A percentile compares a stretch with the other conserved stretches of the same genome.
Conservation (phyloP, 92 coral and sea anemone genomes). For the Chrysogorgia sp. region DNA sequence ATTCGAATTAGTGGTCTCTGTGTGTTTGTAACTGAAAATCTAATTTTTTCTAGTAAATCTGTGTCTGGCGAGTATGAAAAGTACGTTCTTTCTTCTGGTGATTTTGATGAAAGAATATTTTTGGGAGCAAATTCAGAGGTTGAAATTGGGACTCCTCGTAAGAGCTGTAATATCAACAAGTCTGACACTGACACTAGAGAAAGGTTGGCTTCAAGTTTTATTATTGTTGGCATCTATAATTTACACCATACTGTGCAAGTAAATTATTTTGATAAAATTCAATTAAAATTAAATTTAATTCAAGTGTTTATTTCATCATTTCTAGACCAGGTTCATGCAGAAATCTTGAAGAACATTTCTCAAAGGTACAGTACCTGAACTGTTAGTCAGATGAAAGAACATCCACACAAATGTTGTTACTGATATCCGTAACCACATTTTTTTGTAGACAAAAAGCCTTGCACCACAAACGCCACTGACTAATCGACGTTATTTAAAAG, state of each 20-base stretch:
- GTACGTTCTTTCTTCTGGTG: constrained; percentile 95
- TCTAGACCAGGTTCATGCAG: constrained; percentile 73
- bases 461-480: constrained; percentile 96
- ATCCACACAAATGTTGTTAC: background rate
- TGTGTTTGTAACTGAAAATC: background rate
- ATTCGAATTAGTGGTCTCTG: background rate
- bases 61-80: constrained; percentile 82
- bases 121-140: constrained; percentile 86
- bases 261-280: no score
- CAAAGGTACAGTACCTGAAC: constrained; percentile 62
- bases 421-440: background rate
- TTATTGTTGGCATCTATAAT: background rate
- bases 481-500: constrained; percentile 88
- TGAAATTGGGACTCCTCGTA: constrained; percentile 96
- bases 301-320: background rate
- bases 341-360: constrained; percentile 80
- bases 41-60: constrained; percentile 57
- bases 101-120: constrained; percentile 96
- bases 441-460: constrained; percentile 80
- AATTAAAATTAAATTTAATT: background rate
- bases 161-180: constrained; percentile 59
- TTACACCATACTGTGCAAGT: no score
- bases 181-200: constrained; percentile 78
- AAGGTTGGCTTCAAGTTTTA: constrained; percentile 50
- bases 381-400: background rate